These are phyloP conservation scores for Serilophus lunatus DNA, from an alignment of 2,113 vertebrate species.

Conservation along the genomic window DNA sequence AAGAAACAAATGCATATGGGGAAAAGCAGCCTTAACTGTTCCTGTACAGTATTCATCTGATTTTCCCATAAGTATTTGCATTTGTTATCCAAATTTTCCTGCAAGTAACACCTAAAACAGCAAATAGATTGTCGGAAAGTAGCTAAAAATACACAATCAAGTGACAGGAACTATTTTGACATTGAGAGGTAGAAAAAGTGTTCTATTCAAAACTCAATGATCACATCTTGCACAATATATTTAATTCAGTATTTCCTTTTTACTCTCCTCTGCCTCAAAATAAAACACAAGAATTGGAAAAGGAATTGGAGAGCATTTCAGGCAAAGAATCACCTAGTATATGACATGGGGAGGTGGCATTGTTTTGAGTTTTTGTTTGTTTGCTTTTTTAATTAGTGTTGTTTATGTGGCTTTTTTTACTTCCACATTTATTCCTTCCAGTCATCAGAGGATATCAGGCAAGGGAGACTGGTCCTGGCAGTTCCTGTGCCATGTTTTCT, in stretches of 20 bases:
- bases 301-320: neutral
- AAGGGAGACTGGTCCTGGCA: neutral
- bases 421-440: neutral
- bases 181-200: neutral
- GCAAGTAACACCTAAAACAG: neutral
- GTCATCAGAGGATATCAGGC: neutral
- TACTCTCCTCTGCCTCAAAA: neutral
- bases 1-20: neutral
- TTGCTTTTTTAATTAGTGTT: neutral
- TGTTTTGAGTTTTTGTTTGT: neutral
- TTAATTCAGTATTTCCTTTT: neutral
- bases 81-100: neutral
- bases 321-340: neutral
- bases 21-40: neutral
- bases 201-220: neutral
- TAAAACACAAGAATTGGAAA: neutral
- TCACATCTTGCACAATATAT: neutral
- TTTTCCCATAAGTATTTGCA: neutral
- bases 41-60: neutral
- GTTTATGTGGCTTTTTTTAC: neutral
- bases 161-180: neutral
- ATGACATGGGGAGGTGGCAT: rapidly evolving
- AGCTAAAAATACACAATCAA: neutral
- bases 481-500: neutral
- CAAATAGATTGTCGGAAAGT: neutral